These are phyloP conservation scores for Isotomurus palustris DNA, from an alignment of 2,888 invertebrate species.

Conservation along the genomic window DNA sequence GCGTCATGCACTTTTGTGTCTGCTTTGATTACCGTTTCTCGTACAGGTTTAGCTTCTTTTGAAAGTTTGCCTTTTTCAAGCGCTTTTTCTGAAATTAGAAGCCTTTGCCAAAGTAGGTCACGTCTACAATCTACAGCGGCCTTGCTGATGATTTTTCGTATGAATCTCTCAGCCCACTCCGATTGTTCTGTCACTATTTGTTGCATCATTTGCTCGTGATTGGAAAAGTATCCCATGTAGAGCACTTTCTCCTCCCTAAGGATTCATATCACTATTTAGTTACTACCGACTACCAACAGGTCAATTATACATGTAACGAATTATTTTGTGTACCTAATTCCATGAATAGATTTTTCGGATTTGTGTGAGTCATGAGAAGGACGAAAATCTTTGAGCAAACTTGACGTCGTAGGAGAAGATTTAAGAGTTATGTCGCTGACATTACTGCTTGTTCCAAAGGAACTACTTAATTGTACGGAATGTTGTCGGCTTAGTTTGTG, in stretches of 20 bases:
- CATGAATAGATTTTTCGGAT: too few species aligned
- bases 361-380: too few species aligned
- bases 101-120: conserved; percentile 65
- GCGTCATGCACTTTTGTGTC: background rate
- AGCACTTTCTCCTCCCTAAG: conserved; percentile 60
- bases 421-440: too few species aligned
- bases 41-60: conserved; percentile 44
- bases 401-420: too few species aligned
- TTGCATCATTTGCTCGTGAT: conserved; percentile 64
- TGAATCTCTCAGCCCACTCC: conserved; percentile 55
- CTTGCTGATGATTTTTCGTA: conserved; percentile 60
- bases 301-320: background rate
- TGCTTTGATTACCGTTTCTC: conserved; percentile 39
- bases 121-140: conserved; percentile 66
- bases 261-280: background rate
- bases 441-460: too few species aligned
- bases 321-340: background rate
- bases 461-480: too few species aligned
- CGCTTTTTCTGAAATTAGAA: conserved; percentile 52
- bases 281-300: too few species aligned
- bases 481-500: background rate
- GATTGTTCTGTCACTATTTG: conserved; percentile 60
- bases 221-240: conserved; percentile 66
- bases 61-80: conserved; percentile 42
- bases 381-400: too few species aligned